Evolutionary conservation across 2,888 invertebrate species (phyloP), one percentile per base, ranked within the genome.

Genomic region (Homarus gammarus): DNA sequence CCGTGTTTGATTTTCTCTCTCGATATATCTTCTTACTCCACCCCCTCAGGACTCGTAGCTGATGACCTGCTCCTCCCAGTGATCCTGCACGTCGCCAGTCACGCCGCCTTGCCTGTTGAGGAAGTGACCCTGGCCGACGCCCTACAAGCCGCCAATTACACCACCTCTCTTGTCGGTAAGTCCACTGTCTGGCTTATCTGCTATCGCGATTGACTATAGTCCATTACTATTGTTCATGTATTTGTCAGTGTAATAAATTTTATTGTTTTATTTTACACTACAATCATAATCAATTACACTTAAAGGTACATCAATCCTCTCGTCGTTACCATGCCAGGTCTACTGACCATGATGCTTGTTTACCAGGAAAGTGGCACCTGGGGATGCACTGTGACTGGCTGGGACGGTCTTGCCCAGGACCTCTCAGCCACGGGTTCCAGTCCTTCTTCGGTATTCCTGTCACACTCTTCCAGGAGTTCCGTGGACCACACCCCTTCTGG

Each of bases 291-390:
- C n/a, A n/a, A n/a, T n/a, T n/a, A n/a, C n/a, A n/a, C n/a, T n/a
- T n/a, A n/a, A n/a, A n/a, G n/a, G n/a, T 31, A 68, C n/a, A 68
- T n/a, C 15, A 22, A 12, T 68, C 33, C 31, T 68, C 31, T 27
- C 27, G 27, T n/a, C 27, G 2, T n/a, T 12, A 1, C 10, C 18
- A 68, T n/a, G n/a, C 44, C 44, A 49, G 12, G 44, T 68, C 12
- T n/a, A 68, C 5, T 27, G 27, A 27, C 8, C 27, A 68, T 18
- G 18, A 18, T n/a, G 31, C n/a, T n/a, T 64, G 64, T 64, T 64
- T 64, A 27, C 49, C 87, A 85, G 92, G 92, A 5, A 95, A 95
- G 93, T 95, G 95, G 95, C 95, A 95, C 92, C 92, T 95, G 83
- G 95, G 95, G 2, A 86, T 93, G 75, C 93, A 93, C 92, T 93